Evolutionary conservation across 2,113 vertebrate species (phyloP).

Genomic region (Caretta caretta): DNA sequence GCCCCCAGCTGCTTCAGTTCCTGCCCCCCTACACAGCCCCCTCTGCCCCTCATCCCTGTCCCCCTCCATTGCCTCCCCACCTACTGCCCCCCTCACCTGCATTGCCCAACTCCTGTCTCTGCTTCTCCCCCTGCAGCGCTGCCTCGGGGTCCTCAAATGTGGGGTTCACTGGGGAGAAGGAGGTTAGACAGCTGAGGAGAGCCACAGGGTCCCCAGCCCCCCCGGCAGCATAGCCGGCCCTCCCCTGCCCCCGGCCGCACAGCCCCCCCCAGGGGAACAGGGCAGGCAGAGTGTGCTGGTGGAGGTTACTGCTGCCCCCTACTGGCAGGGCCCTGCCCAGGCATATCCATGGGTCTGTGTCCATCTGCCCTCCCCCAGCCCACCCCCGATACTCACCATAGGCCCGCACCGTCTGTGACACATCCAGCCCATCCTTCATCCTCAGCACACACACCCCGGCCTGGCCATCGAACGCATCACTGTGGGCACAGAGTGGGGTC

Average conservation of each 20-base stretch:
- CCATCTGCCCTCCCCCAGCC: background rate
- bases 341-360: background rate
- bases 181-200: background rate
- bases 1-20: background rate
- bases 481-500: conserved; percentile 11
- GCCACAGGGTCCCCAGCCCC: background rate
- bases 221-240: background rate
- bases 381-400: conserved; percentile 60
- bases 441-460: conserved; percentile 79
- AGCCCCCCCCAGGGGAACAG: background rate
- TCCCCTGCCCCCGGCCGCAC: too few relatives aligned
- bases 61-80: background rate
- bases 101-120: background rate
- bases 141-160: conserved; percentile 13
- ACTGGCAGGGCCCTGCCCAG: background rate
- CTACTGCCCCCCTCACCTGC: background rate
- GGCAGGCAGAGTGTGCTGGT: background rate
- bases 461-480: conserved; percentile 81
- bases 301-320: too few relatives aligned
- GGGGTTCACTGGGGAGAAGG: conserved; percentile 14
- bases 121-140: background rate
- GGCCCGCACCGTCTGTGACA: conserved; percentile 69
- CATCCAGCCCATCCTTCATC: conserved; percentile 77
- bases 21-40: too few relatives aligned
- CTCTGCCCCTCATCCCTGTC: background rate